Base-by-base conservation (phyloP, 2,888 invertebrate species). In the Epirrhoe alternata region DNA sequence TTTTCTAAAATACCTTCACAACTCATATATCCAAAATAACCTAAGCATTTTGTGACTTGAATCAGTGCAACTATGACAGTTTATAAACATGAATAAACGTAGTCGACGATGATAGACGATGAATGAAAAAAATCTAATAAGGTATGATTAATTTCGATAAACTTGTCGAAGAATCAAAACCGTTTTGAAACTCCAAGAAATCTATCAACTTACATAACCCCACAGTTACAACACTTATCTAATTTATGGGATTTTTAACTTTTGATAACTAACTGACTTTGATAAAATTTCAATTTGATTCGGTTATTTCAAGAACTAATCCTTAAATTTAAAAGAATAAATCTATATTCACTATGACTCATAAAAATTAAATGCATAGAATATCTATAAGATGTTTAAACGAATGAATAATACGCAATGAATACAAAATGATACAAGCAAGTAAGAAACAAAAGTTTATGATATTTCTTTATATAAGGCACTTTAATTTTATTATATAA, bases 171-270 rank as follows among this genome's bases (percentile, higher is more conserved):
- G 85, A 84, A 83, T 79, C 86, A 86, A 90, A 68, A 38, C 50
- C n/a, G 49, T 73, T 86, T 91, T 86, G 84, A 81, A 85, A 82
- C 86, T 92, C 89, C 92, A 84, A 92, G 90, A 86, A 80, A 82
- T 82, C 83, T 90, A 90, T 92, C 91, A 61, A 66, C 64, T 49
- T 14, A 54, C 54, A 33, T 59, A 59, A 59, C 49, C 42, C 54
- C 49, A 54, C 49, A 53, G 33, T n/a, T 53, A 58, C n/a, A 49
- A 49, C 31, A 63, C 63, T 49, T 38, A 54, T 47, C 17, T 61
- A 62, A 42, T 14, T 55, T 31, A 51, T 31, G 17, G 38, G 16
- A 31, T 35, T 33, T 57, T 2, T 5, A 63, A 50, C 54, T 50
- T 64, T 49, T 17, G 38, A 35, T 17, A 49, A 24, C 50, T 59